Evolutionary conservation across 2,888 invertebrate genomes (phyloP).

Genomic region (Plebejus melissa): DNA sequence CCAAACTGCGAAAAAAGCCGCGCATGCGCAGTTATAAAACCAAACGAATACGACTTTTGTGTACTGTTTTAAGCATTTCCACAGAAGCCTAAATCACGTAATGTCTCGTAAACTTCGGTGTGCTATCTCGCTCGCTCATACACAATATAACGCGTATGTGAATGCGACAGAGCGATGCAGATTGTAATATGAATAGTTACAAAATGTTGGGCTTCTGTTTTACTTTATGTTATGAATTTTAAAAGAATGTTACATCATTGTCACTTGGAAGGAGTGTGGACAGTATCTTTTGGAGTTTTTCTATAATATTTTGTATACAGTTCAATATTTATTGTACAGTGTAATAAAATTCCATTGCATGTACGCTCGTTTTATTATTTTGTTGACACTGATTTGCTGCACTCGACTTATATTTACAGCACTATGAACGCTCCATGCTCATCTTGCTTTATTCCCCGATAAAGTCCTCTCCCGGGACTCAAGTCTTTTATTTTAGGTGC

Average conservation of each 20-base stretch:
- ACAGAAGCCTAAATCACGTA: neutral
- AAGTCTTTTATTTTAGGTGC: no score
- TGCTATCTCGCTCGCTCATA: neutral
- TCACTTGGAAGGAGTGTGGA: slow-evolving; percentile 70
- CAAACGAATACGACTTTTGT: neutral
- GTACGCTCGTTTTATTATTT: slow-evolving; percentile 49
- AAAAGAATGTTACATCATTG: slow-evolving; percentile 58
- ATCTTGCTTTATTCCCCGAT: no score
- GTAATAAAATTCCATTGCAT: slow-evolving; percentile 77
- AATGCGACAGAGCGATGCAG: neutral
- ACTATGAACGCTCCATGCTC: no score
- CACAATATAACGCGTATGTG: no score
- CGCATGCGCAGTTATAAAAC: no score
- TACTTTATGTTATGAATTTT: slow-evolving; percentile 54
- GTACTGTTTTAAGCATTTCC: neutral
- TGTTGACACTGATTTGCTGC: neutral
- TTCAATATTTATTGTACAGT: slow-evolving; percentile 78
- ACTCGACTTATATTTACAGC: neutral
- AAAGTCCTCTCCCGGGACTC: no score
- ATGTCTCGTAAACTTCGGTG: neutral
- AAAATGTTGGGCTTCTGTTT: neutral
- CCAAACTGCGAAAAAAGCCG: no score
- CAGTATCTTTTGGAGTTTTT: slow-evolving; percentile 76
- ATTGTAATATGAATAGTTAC: neutral
- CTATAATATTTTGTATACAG: slow-evolving; percentile 79